Evolutionary conservation across 2,888 invertebrate genomes (phyloP), one percentile per base, ranked within the genome.

Genomic region (Drosophila aldrichi): DNA sequence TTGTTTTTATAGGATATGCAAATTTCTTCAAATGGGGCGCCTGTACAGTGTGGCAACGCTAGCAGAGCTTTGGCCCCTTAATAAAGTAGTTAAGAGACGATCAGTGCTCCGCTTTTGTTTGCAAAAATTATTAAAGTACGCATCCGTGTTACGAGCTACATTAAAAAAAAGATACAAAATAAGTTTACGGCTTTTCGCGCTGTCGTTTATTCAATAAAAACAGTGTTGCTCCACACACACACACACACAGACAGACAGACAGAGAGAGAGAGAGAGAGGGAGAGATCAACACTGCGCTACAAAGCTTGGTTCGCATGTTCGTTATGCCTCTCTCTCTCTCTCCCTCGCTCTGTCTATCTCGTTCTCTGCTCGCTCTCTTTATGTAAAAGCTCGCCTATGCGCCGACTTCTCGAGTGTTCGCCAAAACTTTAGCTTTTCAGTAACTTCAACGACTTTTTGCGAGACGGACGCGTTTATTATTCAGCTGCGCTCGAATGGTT

Each of bases 401-500:
- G 52, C 9, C 40, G 48, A 48, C 63, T 68, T 70, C 34, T 65
- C 63, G 68, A 54, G 32, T 60, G 66, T 71, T 67, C 36, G 69
- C 77, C 74, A 61, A 64, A 69, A 65, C 72, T 74, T 76, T 63
- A 25, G 56, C 58, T 74, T 64, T 88, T 91, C 82, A 91, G 91
- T 91, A 83, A 90, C 90, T 91, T 80, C 76, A 88, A 88, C 91
- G 91, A 91, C 81, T 87, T 91, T 88, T 87, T 80, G 84, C 88
- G 88, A 88, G 77, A 75, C 90, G 81, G 89, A 90, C 88, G 91
- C 85, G 81, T 68, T 76, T 76, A 49, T 77, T 75, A 22, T 12
- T n/a, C 20, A 48, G 51, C 61, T 51, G 55, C 66, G 34, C 18
- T 34, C 34, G 32, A 29, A 67, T 66, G 51, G 58, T 55, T 56